Percentiles rank a stretch among this genome's conserved stretches.
phyloP scores from a whole-genome alignment of 23 tunicate species.

The Aplidium turbinatum region DNA sequence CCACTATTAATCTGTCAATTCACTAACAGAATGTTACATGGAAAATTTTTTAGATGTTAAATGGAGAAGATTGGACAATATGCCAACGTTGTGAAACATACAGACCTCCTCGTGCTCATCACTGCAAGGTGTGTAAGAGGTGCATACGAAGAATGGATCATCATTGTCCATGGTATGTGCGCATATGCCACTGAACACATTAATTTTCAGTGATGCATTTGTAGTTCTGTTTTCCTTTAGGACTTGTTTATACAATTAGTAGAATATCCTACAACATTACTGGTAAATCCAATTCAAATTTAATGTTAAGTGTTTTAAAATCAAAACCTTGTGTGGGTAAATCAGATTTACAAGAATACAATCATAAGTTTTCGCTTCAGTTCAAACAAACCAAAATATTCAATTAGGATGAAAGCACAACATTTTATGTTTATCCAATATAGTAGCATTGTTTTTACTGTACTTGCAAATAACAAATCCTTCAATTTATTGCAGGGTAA shows the following conservation, averaged over 20 bases:
- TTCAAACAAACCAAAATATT: neutral
- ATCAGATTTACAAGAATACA: neutral
- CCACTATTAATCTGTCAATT: too few relatives aligned
- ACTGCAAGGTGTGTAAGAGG: slow-evolving; percentile 69
- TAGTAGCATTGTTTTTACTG: too few relatives aligned
- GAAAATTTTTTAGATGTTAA: neutral
- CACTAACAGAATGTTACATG: neutral
- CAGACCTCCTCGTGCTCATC: slow-evolving; percentile 84
- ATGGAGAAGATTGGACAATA: slow-evolving; percentile 73
- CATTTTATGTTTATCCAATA: too few relatives aligned
- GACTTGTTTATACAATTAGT: too few relatives aligned
- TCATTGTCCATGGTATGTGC: slow-evolving; percentile 79
- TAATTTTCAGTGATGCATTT: too few relatives aligned
- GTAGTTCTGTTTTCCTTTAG: too few relatives aligned
- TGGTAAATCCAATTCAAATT: too few relatives aligned
- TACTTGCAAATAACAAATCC: too few relatives aligned
- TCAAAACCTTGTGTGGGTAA: neutral
- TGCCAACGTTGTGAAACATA: slow-evolving; percentile 84
- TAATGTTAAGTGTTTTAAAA: too few relatives aligned
- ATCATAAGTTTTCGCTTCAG: neutral
- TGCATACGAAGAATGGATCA: slow-evolving; percentile 84
- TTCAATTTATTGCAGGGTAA: slow-evolving; percentile 70
- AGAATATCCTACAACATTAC: too few relatives aligned
- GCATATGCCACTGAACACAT: too few relatives aligned
- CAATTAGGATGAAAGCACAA: neutral